phyloP scores from a whole-genome alignment of 2,888 invertebrate genomes.

The Amiota communis region DNA sequence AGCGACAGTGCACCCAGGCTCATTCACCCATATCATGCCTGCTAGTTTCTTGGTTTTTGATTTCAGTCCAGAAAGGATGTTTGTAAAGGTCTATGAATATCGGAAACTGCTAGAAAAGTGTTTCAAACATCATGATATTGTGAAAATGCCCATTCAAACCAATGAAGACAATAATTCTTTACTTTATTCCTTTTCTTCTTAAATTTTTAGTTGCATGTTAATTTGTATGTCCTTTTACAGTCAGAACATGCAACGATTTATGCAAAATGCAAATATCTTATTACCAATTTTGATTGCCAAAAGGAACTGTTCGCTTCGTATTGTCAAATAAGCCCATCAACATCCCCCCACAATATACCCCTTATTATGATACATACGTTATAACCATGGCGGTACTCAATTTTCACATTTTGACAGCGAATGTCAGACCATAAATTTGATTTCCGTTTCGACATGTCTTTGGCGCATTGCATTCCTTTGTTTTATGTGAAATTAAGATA shows the following conservation, averaged over 20 bases:
- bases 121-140: too few species aligned
- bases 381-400: conserved; percentile 54
- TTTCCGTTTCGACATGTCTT: conserved; percentile 55
- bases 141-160: too few species aligned
- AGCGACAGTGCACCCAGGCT: too few species aligned
- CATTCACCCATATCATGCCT: too few species aligned
- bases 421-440: conserved; percentile 63
- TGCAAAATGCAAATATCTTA: conserved; percentile 19
- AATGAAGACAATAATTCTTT: too few species aligned
- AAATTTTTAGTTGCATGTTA: too few species aligned
- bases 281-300: conserved; percentile 19
- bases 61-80: too few species aligned
- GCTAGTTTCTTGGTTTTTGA: too few species aligned
- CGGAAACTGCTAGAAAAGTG: too few species aligned
- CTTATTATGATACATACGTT: too few species aligned
- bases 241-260: conserved; percentile 11
- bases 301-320: background rate
- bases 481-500: conserved; percentile 63
- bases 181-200: too few species aligned
- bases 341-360: background rate
- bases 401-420: conserved; percentile 65
- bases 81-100: too few species aligned
- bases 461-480: conserved; percentile 43
- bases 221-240: background rate
- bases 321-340: background rate